A percentile compares a stretch with the other conserved stretches of the same genome.
These are phyloP conservation scores for Lathronympha strigana DNA, from an alignment of 2,888 invertebrate genomes.

Conservation along the genomic window DNA sequence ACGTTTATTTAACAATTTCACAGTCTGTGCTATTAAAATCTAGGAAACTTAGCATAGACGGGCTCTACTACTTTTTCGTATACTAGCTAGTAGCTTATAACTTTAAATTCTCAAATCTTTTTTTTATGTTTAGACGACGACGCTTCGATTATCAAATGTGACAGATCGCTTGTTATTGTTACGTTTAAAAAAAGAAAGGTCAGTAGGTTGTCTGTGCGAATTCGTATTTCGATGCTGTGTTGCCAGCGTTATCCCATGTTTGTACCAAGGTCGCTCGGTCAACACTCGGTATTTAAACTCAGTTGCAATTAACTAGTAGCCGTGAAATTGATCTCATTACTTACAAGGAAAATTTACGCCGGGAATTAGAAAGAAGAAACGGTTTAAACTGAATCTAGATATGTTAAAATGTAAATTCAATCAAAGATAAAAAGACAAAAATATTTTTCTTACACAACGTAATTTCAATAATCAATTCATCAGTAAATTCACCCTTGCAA, in stretches of 20 bases:
- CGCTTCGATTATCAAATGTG: constrained; percentile 22
- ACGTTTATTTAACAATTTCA: too few species aligned
- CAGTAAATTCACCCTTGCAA: too few species aligned
- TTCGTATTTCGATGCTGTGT: constrained; percentile 11
- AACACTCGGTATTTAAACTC: constrained; percentile 23
- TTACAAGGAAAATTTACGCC: constrained; percentile 36
- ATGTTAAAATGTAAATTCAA: neutral
- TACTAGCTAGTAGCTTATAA: neutral
- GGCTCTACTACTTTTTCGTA: too few species aligned
- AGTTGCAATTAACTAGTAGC: constrained; percentile 33
- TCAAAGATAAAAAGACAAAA: too few species aligned
- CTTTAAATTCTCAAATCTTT: neutral
- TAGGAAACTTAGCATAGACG: too few species aligned
- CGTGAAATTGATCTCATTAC: constrained; percentile 31
- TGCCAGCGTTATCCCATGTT: constrained; percentile 28
- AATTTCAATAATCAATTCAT: too few species aligned
- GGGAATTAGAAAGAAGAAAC: constrained; percentile 14
- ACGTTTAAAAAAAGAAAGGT: constrained; percentile 34
- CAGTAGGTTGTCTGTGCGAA: constrained; percentile 39
- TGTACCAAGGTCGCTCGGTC: constrained; percentile 28
- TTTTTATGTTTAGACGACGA: neutral
- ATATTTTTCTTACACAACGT: too few species aligned
- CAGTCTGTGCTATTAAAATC: too few species aligned
- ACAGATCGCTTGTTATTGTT: constrained; percentile 31
- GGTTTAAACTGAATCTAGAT: neutral